These are phyloP conservation scores for Drosophila mayri DNA, from an alignment of 1,140 invertebrate species.

Conservation along the genomic window DNA sequence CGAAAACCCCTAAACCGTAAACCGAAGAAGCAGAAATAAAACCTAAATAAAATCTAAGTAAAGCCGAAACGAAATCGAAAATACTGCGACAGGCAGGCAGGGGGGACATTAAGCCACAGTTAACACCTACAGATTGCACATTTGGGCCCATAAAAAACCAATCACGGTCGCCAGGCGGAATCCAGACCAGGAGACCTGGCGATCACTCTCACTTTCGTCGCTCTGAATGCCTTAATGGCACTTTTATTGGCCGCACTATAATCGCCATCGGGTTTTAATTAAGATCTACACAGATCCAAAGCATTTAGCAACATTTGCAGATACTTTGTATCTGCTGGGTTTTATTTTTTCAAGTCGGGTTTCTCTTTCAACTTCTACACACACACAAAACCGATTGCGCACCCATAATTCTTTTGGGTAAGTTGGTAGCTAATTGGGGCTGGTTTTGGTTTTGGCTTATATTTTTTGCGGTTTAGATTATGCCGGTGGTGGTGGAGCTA, in stretches of 20 bases:
- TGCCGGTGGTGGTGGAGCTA: conserved; percentile 29
- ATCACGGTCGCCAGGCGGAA: conserved; percentile 24
- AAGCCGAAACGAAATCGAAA: conserved; percentile 28
- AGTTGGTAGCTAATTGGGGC: conserved; percentile 81
- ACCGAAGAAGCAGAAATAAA: not conserved
- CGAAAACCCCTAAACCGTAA: conserved; percentile 6
- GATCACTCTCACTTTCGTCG: conserved; percentile 55
- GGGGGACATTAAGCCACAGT: conserved; percentile 30
- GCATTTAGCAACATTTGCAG: conserved; percentile 70
- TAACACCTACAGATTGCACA: conserved; percentile 55
- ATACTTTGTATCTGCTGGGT: conserved; percentile 47
- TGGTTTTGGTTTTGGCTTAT: conserved; percentile 48
- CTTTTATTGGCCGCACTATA: conserved; percentile 66
- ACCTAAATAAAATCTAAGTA: not conserved
- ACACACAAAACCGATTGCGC: conserved; percentile 20
- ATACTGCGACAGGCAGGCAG: not conserved
- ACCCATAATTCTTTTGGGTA: conserved; percentile 80
- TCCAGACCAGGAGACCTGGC: conserved; percentile 19
- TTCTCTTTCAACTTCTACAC: conserved; percentile 38
- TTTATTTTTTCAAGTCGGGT: not conserved
- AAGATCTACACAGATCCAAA: conserved; percentile 59
- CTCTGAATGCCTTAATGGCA: conserved; percentile 38
- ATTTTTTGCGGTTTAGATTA: conserved; percentile 66
- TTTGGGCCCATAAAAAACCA: conserved; percentile 50
- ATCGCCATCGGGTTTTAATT: conserved; percentile 77